A percentile compares a stretch with the other conserved stretches of the same genome.
Evolutionary conservation across 2,888 invertebrate genomes (phyloP).

Genomic region (Dicranocentrus wangi): DNA sequence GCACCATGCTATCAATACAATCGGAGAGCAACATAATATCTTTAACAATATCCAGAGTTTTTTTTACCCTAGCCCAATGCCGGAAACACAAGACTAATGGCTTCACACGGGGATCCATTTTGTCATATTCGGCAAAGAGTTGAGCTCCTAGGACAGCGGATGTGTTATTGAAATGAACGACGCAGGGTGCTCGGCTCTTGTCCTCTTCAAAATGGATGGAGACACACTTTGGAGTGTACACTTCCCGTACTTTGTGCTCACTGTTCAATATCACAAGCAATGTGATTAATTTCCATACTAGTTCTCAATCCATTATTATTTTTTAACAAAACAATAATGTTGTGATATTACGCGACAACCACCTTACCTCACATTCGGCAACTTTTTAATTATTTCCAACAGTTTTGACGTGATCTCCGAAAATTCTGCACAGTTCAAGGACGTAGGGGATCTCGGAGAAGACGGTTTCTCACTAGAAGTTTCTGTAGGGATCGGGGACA

Average conservation of each 20-base stretch:
- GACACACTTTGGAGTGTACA: conserved; percentile 75
- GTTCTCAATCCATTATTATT: not conserved
- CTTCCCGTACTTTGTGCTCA: conserved; percentile 73
- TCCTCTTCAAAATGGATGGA: conserved; percentile 74
- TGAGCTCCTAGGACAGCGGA: conserved; percentile 73
- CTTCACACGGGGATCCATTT: conserved; percentile 74
- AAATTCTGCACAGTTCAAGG: conserved; percentile 41
- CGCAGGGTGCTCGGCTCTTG: conserved; percentile 73
- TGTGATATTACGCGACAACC: not conserved
- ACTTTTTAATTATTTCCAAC: conserved; percentile 28
- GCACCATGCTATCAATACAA: no score
- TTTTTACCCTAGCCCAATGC: conserved; percentile 76
- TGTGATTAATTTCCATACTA: not conserved
- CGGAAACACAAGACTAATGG: conserved; percentile 74
- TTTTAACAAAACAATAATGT: not conserved
- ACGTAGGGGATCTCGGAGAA: conserved; percentile 15
- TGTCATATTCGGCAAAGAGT: conserved; percentile 73
- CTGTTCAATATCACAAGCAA: no score
- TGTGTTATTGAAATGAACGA: conserved; percentile 74
- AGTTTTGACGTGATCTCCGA: conserved; percentile 40
- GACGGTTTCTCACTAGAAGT: conserved; percentile 13
- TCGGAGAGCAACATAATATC: no score
- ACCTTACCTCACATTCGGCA: conserved; percentile 52
- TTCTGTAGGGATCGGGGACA: not conserved
- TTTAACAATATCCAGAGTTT: no score